Conservation (phyloP, 2,888 invertebrate species). For the Sceliomorpha sp. region DNA sequence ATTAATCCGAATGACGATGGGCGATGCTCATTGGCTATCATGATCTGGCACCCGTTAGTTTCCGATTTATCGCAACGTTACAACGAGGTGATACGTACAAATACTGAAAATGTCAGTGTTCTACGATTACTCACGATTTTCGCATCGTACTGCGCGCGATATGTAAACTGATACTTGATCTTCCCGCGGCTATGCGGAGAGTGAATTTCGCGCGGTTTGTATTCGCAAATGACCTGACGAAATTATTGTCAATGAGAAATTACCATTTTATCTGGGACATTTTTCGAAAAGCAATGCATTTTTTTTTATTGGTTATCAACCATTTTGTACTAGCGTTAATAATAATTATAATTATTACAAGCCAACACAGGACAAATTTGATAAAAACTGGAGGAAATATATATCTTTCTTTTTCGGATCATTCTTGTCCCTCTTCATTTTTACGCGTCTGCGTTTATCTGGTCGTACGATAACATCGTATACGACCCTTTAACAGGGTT, state of each 20-base stretch:
- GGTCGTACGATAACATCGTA: conserved; percentile 33
- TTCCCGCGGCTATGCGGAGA: conserved; percentile 8
- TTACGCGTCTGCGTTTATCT: conserved; percentile 13
- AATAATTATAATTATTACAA: no score
- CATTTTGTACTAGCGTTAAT: no score
- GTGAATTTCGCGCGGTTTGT: conserved; percentile 23
- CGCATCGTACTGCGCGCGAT: conserved; percentile 21
- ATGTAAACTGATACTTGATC: conserved; percentile 35
- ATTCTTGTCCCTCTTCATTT: no score
- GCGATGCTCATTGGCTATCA: conserved; percentile 47
- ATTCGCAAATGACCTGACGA: background rate
- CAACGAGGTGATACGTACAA: conserved; percentile 56
- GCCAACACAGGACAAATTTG: no score
- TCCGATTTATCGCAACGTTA: conserved; percentile 57
- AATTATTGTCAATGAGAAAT: conserved; percentile 10
- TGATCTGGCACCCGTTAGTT: conserved; percentile 55
- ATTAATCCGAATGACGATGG: conserved; percentile 54
- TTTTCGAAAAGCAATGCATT: conserved; percentile 15
- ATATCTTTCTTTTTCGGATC: no score
- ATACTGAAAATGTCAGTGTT: conserved; percentile 47
- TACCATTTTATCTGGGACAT: conserved; percentile 20
- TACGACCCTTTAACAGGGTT: conserved; percentile 36
- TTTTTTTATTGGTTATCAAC: no score
- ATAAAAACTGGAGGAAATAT: no score
- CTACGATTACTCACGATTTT: conserved; percentile 45